Conservation (phyloP, 2,113 vertebrate genomes). For the zebrafish (Danio rerio) region DNA sequence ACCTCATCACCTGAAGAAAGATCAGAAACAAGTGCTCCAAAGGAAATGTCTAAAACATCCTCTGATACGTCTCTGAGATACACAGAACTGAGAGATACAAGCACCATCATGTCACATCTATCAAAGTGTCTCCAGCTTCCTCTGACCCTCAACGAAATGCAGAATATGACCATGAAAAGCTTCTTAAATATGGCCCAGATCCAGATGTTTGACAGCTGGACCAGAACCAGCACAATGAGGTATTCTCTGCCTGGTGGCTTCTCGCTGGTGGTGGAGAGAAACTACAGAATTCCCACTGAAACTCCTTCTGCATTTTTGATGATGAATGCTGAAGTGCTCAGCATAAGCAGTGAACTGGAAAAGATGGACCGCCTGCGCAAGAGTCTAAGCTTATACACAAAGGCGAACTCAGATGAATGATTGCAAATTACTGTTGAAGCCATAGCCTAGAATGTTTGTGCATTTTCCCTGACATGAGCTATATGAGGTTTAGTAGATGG, state of each 20-base stretch:
- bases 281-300: constrained; percentile 20
- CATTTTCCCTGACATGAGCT: no score
- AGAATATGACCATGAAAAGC: constrained; percentile 21
- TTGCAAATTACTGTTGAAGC: background rate
- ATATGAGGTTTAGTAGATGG: no score
- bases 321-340: constrained; percentile 51
- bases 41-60: background rate
- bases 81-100: constrained; percentile 49
- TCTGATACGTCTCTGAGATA: background rate
- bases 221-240: constrained; percentile 32
- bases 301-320: constrained; percentile 39
- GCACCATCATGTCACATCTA: constrained; percentile 50
- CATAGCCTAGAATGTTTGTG: no score
- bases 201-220: constrained; percentile 53
- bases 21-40: background rate
- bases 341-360: constrained; percentile 60
- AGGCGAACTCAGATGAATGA: background rate
- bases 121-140: constrained; percentile 46
- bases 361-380: constrained; percentile 60
- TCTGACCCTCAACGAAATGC: constrained; percentile 16
- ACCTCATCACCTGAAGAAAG: background rate
- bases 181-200: constrained; percentile 53
- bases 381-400: constrained; percentile 53
- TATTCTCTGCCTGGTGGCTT: constrained; percentile 51
- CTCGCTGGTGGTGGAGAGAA: constrained; percentile 48